Conservation (phyloP, 2,113 vertebrate species). For the Austrofundulus limnaeus region DNA sequence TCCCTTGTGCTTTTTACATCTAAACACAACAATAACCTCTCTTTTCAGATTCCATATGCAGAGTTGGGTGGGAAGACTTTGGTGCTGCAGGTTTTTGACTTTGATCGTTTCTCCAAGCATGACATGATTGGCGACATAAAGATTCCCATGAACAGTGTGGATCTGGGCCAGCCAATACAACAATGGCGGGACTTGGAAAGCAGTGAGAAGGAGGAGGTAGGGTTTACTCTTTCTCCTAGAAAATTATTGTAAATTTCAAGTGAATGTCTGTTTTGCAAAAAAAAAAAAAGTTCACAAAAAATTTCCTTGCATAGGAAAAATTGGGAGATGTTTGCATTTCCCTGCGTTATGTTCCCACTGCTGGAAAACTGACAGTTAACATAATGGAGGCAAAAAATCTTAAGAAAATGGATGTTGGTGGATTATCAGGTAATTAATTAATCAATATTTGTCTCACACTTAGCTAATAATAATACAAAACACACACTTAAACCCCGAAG, state of each 20-base stretch:
- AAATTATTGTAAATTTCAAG: not conserved
- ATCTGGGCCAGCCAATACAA: constrained; percentile 85
- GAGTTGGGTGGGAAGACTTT: constrained; percentile 88
- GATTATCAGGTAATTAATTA: constrained; percentile 82
- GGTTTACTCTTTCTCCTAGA: constrained; percentile 4
- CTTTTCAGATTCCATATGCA: constrained; percentile 85
- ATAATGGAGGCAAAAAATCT: constrained; percentile 88
- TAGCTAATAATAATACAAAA: not conserved
- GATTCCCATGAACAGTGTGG: constrained; percentile 88
- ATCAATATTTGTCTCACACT: not conserved
- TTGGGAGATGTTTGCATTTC: constrained; percentile 91
- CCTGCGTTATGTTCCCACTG: constrained; percentile 88
- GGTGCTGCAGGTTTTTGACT: constrained; percentile 89
- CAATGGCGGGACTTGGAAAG: constrained; percentile 86
- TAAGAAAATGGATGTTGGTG: constrained; percentile 92
- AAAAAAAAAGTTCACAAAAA: not conserved
- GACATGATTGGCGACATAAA: constrained; percentile 89
- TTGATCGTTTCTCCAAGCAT: constrained; percentile 91
- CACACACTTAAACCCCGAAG: not conserved
- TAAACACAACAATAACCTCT: not conserved
- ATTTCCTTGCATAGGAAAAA: constrained; percentile 79
- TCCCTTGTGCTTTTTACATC: not conserved
- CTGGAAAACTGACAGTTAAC: constrained; percentile 89
- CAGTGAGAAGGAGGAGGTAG: constrained; percentile 87
- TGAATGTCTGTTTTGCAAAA: too few relatives aligned